Conservation (phyloP, 2,113 vertebrate genomes). For the Upupa epops region DNA sequence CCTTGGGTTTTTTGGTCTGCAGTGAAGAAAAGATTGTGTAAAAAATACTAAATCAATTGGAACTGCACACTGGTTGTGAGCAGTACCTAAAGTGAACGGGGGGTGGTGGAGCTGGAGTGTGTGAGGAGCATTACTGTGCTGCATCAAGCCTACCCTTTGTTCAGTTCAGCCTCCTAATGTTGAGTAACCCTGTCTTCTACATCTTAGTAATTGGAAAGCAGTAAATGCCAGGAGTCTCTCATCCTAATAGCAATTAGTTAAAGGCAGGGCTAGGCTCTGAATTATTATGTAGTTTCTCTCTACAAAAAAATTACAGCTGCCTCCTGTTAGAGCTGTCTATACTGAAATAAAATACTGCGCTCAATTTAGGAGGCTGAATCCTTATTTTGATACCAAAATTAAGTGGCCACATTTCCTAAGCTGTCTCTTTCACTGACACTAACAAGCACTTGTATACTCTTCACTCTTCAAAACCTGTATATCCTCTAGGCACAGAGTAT, state of each 20-base stretch:
- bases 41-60: neutral
- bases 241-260: neutral
- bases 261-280: neutral
- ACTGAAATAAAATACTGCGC: neutral
- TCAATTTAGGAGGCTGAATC: neutral
- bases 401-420: neutral
- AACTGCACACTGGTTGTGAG: neutral
- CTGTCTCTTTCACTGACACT: neutral
- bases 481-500: neutral
- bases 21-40: neutral
- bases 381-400: neutral
- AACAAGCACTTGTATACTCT: neutral
- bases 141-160: neutral
- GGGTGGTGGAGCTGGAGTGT: neutral
- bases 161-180: neutral
- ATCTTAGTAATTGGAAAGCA: neutral
- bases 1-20: neutral
- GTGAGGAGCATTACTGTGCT: neutral
- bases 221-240: neutral
- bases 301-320: neutral
- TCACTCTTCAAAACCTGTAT: neutral
- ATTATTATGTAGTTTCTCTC: neutral
- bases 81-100: neutral
- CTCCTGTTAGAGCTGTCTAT: neutral
- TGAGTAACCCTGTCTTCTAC: neutral